Percentiles rank a stretch among this genome's conserved stretches.
These are phyloP conservation scores for Sebastes cheni DNA, from an alignment of 2,797 vertebrate genomes.

Conservation along the genomic window DNA sequence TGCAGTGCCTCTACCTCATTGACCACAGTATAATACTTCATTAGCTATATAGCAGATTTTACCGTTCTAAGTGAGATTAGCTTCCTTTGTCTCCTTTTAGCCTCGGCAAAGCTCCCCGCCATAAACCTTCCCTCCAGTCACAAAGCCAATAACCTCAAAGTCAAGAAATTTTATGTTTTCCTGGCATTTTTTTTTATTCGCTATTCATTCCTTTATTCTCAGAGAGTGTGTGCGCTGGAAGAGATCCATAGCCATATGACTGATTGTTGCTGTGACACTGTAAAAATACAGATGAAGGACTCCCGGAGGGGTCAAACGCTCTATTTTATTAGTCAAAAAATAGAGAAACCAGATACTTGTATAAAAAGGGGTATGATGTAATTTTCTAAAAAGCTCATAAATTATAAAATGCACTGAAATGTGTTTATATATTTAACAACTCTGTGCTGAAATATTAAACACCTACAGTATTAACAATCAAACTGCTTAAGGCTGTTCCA, in stretches of 20 bases:
- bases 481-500: slow-evolving; percentile 58
- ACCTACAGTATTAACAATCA: slow-evolving; percentile 61
- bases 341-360: slow-evolving; percentile 9
- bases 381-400: slow-evolving; percentile 63
- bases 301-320: slow-evolving; percentile 34
- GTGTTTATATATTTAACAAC: slow-evolving; percentile 64
- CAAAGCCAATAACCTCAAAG: slow-evolving; percentile 74
- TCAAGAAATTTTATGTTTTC: slow-evolving; percentile 73
- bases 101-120: slow-evolving; percentile 50
- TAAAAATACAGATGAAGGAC: slow-evolving; percentile 55
- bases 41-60: slow-evolving; percentile 77
- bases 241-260: slow-evolving; percentile 67
- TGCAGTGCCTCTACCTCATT: slow-evolving; percentile 69
- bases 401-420: slow-evolving; percentile 36
- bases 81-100: slow-evolving; percentile 72
- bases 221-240: slow-evolving; percentile 63
- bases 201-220: slow-evolving; percentile 65
- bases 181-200: slow-evolving; percentile 62
- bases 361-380: slow-evolving; percentile 32
- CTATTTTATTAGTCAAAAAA: slow-evolving; percentile 29
- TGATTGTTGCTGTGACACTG: slow-evolving; percentile 54
- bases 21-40: slow-evolving; percentile 77
- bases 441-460: slow-evolving; percentile 61
- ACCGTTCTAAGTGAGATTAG: slow-evolving; percentile 73
- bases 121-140: slow-evolving; percentile 64